Evolutionary conservation across 2,888 invertebrate genomes (phyloP), one percentile per base, ranked within the genome.

Genomic region (Tricholauxania praeusta): DNA sequence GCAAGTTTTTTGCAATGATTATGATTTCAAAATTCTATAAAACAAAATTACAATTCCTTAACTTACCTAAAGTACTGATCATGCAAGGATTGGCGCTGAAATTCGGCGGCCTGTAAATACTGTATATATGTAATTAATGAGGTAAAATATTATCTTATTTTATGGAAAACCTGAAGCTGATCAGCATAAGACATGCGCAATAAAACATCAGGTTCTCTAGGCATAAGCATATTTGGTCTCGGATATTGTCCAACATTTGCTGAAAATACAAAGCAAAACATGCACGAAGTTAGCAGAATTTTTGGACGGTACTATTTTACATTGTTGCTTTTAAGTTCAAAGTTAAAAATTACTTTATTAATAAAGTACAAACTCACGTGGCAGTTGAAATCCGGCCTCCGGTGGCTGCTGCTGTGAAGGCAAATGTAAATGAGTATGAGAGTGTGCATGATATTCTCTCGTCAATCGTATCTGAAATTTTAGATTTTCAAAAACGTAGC

Each of bases 391-490:
- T 83, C 90, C 89, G 79, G 90, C 89, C 87, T 93, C 94, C 88
- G 93, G 93, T 88, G 93, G 93, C 87, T 90, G 84, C 85, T 82
- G 90, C 88, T 89, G 90, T 82, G 96, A 94, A 89, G 96, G 96
- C 80, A 95, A 94, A 89, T 96, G 95, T 82, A 95, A 95, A 88
- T 96, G 96, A 80, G 96, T 95, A 89, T 96, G 96, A 80, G 96
- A 95, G 89, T 96, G 96, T 84, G 95, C 95, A 89, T 96, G 96
- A 89, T 94, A 95, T 89, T 95, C 95, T 86, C 96, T 95, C 81
- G 96, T 96, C 96, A 97, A 96, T 90, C 96, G 96, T 86, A 97
- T 81, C 96, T 93, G 87, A 85, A 87, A 87, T 80, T 84, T 86
- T 81, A 79, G 77, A 79, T 77, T 85, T 86, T 82, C 83, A 83